phyloP scores from a whole-genome alignment of 2,888 invertebrate species.

The Helicoverpa assulta region DNA sequence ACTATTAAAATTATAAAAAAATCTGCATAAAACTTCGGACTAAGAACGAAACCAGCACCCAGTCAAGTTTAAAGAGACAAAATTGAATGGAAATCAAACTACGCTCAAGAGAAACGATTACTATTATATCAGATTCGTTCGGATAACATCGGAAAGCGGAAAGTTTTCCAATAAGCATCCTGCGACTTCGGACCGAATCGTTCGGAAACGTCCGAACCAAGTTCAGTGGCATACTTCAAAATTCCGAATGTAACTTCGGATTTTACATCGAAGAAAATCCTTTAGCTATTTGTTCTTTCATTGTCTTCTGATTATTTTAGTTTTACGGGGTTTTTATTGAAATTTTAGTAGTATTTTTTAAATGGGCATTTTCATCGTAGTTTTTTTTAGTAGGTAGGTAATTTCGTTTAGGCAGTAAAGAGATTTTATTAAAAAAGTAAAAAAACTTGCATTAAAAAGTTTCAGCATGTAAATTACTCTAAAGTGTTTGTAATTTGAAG shows the following conservation, averaged over 20 bases:
- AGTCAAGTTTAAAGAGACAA: slow-evolving; percentile 33
- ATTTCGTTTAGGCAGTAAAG: not conserved
- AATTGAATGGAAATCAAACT: slow-evolving; percentile 55
- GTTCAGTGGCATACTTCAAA: slow-evolving; percentile 54
- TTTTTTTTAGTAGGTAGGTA: not conserved
- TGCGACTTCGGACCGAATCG: slow-evolving; percentile 59
- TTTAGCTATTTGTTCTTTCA: slow-evolving; percentile 11
- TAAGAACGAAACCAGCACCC: not conserved
- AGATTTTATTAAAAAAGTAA: not conserved
- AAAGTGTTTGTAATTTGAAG: slow-evolving; percentile 24
- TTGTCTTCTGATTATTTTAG: not conserved
- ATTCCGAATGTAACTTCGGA: slow-evolving; percentile 63
- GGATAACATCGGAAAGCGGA: slow-evolving; percentile 51
- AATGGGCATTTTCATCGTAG: not conserved
- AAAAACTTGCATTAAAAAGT: too few species aligned
- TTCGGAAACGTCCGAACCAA: slow-evolving; percentile 55
- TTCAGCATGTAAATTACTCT: slow-evolving; percentile 23
- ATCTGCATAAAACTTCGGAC: not conserved
- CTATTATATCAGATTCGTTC: slow-evolving; percentile 64
- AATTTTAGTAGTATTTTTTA: not conserved
- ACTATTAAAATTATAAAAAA: not conserved
- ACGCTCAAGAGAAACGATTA: slow-evolving; percentile 56
- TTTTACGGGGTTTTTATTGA: not conserved
- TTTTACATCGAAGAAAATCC: slow-evolving; percentile 31
- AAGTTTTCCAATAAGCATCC: slow-evolving; percentile 71